Evolutionary conservation across 2,113 vertebrate species (phyloP).

Genomic region (Kryptolebias marmoratus): DNA sequence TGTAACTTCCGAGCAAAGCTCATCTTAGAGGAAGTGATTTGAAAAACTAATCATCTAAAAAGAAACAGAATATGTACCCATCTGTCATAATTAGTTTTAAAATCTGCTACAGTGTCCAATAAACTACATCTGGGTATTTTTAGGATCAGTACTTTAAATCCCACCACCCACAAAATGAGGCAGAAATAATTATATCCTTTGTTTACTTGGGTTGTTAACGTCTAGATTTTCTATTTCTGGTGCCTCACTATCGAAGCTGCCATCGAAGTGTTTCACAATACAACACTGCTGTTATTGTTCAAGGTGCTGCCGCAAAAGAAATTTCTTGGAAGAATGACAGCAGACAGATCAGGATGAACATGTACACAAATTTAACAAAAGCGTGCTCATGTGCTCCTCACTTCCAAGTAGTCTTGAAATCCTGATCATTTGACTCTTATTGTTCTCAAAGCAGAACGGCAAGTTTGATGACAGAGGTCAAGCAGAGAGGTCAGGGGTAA

Average conservation of each 20-base stretch:
- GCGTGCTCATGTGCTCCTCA: neutral
- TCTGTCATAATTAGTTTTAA: no score
- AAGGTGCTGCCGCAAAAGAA: neutral
- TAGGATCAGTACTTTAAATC: neutral
- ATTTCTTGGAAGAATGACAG: slow-evolving; percentile 31
- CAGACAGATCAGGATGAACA: neutral
- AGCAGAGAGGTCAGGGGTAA: slow-evolving; percentile 10
- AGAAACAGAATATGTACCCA: no score
- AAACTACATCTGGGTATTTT: neutral
- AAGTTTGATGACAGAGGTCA: slow-evolving; percentile 15
- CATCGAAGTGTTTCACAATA: neutral
- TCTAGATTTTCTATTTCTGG: slow-evolving; percentile 12
- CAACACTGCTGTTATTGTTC: neutral
- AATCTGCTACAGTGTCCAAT: neutral
- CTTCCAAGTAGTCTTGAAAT: neutral
- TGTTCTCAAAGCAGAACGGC: slow-evolving; percentile 16
- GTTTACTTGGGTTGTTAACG: neutral
- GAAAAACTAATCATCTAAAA: neutral
- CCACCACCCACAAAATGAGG: neutral
- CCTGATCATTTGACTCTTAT: slow-evolving; percentile 20
- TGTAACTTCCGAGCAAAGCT: slow-evolving; percentile 12
- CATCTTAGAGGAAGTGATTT: slow-evolving; percentile 22
- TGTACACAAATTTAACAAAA: neutral
- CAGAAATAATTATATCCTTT: neutral
- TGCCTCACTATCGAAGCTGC: neutral